These are phyloP conservation scores for Callocephalon fimbriatum DNA, from an alignment of 2,113 vertebrate genomes.

Conservation along the genomic window DNA sequence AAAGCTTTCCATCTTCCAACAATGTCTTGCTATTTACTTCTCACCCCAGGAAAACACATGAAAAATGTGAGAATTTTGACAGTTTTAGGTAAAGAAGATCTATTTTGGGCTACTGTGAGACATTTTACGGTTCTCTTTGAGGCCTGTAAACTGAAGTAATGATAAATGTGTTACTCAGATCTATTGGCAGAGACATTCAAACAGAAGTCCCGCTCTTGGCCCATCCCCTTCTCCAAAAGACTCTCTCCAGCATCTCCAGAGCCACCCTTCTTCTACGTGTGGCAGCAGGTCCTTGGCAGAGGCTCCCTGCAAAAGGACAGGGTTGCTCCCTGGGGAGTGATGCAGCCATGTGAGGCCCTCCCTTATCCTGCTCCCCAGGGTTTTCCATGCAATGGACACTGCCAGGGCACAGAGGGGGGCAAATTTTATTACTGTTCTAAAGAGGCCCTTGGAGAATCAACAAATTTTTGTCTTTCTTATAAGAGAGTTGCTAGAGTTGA, in stretches of 20 bases:
- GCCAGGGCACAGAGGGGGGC: not conserved
- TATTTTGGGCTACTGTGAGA: constrained; percentile 38
- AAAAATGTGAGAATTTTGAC: constrained; percentile 26
- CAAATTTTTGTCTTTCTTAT: not conserved
- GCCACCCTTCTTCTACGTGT: not conserved
- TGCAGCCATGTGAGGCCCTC: not conserved
- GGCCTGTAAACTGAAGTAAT: not conserved
- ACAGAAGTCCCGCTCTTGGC: not conserved
- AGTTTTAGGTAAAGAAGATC: constrained; percentile 43
- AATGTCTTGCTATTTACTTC: constrained; percentile 32
- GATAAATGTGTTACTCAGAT: constrained; percentile 3
- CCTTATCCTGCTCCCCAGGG: not conserved
- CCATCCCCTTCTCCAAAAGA: not conserved
- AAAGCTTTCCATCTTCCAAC: not conserved
- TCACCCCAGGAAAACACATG: constrained; percentile 22
- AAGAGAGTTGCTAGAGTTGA: not conserved
- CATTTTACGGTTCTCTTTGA: not conserved
- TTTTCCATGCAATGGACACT: not conserved
- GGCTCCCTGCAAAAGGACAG: not conserved
- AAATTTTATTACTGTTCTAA: not conserved
- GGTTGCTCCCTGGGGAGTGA: not conserved
- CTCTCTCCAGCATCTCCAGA: not conserved
- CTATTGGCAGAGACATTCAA: not conserved
- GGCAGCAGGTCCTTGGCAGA: not conserved
- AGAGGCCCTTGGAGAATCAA: not conserved